A percentile compares a stretch with the other conserved stretches of the same genome.
Conservation (phyloP, 2,797 vertebrate genomes). For the Anguilla marmorata region DNA sequence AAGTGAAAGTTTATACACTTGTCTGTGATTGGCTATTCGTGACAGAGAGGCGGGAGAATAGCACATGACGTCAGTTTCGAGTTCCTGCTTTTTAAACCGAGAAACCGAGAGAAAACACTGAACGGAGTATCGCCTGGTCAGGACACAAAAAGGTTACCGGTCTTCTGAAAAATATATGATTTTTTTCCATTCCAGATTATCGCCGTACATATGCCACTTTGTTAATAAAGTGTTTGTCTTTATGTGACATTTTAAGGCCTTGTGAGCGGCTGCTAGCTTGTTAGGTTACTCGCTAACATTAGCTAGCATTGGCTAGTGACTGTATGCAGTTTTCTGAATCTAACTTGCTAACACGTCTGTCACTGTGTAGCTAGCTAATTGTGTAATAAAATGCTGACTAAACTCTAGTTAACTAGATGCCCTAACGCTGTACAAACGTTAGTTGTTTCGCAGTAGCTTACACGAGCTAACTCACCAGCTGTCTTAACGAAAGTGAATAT, state of each 20-base stretch:
- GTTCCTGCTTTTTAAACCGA: constrained; percentile 27
- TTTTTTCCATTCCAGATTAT: not conserved
- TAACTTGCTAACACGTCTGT: not conserved
- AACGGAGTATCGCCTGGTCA: not conserved
- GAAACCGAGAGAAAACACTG: not conserved
- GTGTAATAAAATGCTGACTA: not conserved
- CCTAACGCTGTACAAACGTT: not conserved
- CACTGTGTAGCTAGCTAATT: not conserved
- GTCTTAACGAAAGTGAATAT: not conserved
- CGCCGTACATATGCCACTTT: not conserved
- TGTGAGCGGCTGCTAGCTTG: not conserved
- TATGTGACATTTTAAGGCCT: constrained; percentile 18
- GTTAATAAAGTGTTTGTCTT: not conserved
- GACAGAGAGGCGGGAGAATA: constrained; percentile 25
- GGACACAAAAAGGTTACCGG: constrained; percentile 17
- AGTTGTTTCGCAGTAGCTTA: not conserved
- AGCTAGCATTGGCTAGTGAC: not conserved
- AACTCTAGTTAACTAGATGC: not conserved
- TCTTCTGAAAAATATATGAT: not conserved
- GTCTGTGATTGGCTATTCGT: constrained; percentile 4
- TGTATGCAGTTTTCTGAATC: not conserved
- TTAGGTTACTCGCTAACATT: not conserved
- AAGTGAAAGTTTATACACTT: not conserved
- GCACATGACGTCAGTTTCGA: not conserved
- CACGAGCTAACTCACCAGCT: not conserved